Conservation (phyloP, 2,113 vertebrate genomes). For the Pangasianodon gigas region DNA sequence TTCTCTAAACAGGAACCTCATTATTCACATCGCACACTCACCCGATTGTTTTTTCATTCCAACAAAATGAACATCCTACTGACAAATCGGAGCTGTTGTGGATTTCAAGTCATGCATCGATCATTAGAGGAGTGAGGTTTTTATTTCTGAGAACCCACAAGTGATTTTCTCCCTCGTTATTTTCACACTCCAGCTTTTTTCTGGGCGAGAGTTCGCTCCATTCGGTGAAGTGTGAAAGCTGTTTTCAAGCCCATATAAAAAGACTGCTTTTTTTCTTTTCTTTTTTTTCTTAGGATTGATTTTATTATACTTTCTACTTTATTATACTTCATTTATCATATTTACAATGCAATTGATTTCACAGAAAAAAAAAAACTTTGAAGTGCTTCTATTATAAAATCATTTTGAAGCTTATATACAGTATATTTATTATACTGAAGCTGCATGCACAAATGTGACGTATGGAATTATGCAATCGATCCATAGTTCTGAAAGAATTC, state of each 20-base stretch:
- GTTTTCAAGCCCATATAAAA: background rate
- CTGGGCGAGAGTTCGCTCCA: background rate
- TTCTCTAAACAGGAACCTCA: background rate
- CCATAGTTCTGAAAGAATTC: background rate
- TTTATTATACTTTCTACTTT: background rate
- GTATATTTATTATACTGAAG: background rate
- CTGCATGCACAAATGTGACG: background rate
- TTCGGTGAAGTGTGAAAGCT: background rate
- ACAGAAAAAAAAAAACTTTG: no score
- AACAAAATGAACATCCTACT: background rate
- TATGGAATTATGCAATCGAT: background rate
- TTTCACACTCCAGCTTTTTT: background rate
- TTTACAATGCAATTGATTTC: background rate
- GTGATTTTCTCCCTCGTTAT: background rate
- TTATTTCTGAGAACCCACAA: background rate
- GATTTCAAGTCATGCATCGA: background rate
- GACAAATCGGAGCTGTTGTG: background rate
- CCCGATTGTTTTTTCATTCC: background rate
- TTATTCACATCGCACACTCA: slow-evolving; percentile 13
- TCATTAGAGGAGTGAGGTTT: background rate
- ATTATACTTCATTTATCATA: background rate
- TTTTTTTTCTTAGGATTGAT: background rate
- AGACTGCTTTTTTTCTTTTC: background rate
- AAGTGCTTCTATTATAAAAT: background rate
- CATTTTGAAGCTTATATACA: background rate